phyloP scores from a whole-genome alignment of 2,888 invertebrate genomes.

The Cataglyphis albicans region DNA sequence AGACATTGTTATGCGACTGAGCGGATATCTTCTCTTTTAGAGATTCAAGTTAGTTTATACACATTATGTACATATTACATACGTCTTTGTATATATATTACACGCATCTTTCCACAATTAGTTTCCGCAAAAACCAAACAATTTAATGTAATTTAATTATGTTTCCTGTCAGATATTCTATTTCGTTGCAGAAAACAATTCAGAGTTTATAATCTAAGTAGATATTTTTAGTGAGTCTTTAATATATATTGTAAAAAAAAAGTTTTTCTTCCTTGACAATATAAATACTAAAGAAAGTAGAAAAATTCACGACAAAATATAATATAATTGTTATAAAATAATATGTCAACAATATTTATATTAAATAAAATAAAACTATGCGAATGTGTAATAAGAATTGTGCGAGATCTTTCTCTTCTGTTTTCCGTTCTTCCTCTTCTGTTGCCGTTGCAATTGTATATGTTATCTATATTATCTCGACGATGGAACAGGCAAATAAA shows the following conservation, averaged over 20 bases:
- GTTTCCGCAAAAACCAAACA: neutral
- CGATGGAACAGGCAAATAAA: slow-evolving; percentile 65
- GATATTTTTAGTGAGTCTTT: neutral
- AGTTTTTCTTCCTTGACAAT: neutral
- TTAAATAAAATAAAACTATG: slow-evolving; percentile 28
- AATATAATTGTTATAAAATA: slow-evolving; percentile 4
- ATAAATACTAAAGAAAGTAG: neutral
- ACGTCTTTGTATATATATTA: neutral
- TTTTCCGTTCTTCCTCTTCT: neutral
- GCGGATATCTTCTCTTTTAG: neutral
- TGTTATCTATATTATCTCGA: slow-evolving; percentile 53
- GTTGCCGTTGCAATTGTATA: slow-evolving; percentile 35
- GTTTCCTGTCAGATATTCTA: neutral
- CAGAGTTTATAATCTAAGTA: neutral
- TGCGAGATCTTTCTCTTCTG: neutral
- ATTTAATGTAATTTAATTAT: neutral
- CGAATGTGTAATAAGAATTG: neutral
- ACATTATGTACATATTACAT: neutral
- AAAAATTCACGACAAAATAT: neutral
- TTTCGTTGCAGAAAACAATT: neutral
- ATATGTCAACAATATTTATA: slow-evolving; percentile 38
- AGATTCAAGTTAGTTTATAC: neutral
- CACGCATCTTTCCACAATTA: neutral
- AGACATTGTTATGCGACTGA: slow-evolving; percentile 17
- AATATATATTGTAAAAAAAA: neutral